Conservation (phyloP, 2,113 vertebrate genomes). For the Henicopernis longicauda region DNA sequence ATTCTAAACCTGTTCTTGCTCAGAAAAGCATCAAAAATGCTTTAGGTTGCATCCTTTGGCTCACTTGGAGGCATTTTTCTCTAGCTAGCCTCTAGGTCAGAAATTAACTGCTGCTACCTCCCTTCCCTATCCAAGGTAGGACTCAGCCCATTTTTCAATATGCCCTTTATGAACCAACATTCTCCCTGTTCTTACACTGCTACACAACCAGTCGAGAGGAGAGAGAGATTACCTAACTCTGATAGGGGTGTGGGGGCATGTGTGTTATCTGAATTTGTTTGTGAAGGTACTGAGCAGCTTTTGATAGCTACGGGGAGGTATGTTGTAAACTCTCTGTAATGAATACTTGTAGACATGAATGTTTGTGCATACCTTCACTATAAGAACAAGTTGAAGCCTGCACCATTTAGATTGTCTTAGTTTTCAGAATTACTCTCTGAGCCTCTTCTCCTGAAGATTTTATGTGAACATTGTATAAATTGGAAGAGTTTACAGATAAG, state of each 20-base stretch:
- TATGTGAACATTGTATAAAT: neutral
- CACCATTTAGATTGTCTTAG: constrained; percentile 37
- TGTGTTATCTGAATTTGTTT: constrained; percentile 53
- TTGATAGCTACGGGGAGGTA: constrained; percentile 54
- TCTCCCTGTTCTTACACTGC: neutral
- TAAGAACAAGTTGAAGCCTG: constrained; percentile 61
- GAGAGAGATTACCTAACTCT: neutral
- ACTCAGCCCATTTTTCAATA: neutral
- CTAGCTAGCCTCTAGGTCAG: neutral
- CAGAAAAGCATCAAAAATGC: neutral
- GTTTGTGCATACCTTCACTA: constrained; percentile 66
- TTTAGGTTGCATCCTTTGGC: neutral
- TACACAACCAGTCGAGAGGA: neutral
- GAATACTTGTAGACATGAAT: constrained; percentile 67
- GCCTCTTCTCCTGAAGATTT: constrained; percentile 12
- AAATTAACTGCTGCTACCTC: neutral
- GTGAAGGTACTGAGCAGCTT: constrained; percentile 46
- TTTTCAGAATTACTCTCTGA: constrained; percentile 54
- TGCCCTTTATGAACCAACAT: neutral
- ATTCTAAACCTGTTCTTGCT: neutral
- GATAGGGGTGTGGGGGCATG: neutral
- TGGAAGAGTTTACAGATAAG: neutral
- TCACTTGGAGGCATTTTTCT: neutral
- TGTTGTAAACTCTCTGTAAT: constrained; percentile 65
- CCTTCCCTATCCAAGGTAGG: neutral